These are phyloP conservation scores for Noctua fimbriata DNA, from an alignment of 2,888 invertebrate species.

Conservation along the genomic window DNA sequence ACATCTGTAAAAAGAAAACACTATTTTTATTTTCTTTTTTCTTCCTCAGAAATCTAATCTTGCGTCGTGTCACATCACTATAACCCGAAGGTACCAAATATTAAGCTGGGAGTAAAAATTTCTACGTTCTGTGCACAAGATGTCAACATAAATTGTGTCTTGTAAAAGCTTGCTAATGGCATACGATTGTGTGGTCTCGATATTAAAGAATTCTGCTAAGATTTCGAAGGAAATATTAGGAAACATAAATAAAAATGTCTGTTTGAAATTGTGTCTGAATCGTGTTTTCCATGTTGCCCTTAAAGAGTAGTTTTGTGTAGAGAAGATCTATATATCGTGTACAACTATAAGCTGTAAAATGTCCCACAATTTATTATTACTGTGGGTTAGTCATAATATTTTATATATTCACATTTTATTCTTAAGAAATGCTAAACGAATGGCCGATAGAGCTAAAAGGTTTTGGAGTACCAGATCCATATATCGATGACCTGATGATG, in stretches of 20 bases:
- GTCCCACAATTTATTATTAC: neutral
- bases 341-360: neutral
- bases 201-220: slow-evolving; percentile 75
- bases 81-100: slow-evolving; percentile 83
- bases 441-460: too few species aligned
- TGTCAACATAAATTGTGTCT: slow-evolving; percentile 85
- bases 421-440: too few species aligned
- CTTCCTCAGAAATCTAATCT: neutral
- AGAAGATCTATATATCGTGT: neutral
- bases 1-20: neutral
- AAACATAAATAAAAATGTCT: slow-evolving; percentile 50
- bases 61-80: slow-evolving; percentile 59
- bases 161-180: slow-evolving; percentile 87
- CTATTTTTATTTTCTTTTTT: neutral
- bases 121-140: slow-evolving; percentile 79
- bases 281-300: neutral
- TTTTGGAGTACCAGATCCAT: too few species aligned
- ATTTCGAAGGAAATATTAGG: slow-evolving; percentile 57
- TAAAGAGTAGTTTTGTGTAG: too few species aligned
- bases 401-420: too few species aligned
- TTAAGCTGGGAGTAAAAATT: slow-evolving; percentile 86
- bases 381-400: neutral
- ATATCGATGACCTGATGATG: too few species aligned
- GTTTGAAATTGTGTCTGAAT: slow-evolving; percentile 37
- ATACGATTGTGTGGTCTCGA: slow-evolving; percentile 77